Percentiles rank a stretch among this genome's conserved stretches.
Conservation (phyloP, 2,888 invertebrate genomes). For the Cryptophagus acutangulus region DNA sequence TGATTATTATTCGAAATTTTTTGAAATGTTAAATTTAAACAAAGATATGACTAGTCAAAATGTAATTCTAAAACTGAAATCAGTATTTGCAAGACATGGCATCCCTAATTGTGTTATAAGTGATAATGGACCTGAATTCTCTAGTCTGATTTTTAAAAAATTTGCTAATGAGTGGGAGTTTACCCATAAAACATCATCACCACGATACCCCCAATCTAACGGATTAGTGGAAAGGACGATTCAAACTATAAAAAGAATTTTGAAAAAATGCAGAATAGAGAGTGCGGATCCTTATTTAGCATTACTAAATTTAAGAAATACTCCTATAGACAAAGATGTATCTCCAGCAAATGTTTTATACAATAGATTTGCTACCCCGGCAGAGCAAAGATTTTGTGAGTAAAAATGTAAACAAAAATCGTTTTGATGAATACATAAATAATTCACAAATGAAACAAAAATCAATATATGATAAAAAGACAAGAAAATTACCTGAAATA, state of each 20-base stretch:
- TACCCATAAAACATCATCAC: constrained; percentile 12
- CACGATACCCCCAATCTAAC: constrained; percentile 16
- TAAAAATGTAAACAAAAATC: no score
- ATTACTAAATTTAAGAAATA: constrained; percentile 19
- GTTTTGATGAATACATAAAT: no score
- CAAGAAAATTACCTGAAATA: no score
- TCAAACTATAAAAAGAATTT: constrained; percentile 24
- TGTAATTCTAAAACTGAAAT: constrained; percentile 14
- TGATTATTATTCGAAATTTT: not conserved
- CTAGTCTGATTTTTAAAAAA: constrained; percentile 12
- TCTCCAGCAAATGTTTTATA: constrained; percentile 22
- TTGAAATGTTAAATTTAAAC: constrained; percentile 10
- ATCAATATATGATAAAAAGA: no score
- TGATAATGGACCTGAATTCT: constrained; percentile 15
- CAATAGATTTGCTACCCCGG: no score
- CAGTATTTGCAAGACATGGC: constrained; percentile 17
- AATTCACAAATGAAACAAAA: no score
- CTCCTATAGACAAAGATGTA: constrained; percentile 19
- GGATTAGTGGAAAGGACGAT: constrained; percentile 19
- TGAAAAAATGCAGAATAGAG: constrained; percentile 18
- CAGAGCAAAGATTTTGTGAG: no score
- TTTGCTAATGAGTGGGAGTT: constrained; percentile 17
- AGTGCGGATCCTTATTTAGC: constrained; percentile 22
- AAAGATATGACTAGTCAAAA: constrained; percentile 6
- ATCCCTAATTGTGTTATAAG: constrained; percentile 18